These are phyloP conservation scores for Octodon degus DNA, from an alignment of 2,113 vertebrate genomes.

Conservation along the genomic window DNA sequence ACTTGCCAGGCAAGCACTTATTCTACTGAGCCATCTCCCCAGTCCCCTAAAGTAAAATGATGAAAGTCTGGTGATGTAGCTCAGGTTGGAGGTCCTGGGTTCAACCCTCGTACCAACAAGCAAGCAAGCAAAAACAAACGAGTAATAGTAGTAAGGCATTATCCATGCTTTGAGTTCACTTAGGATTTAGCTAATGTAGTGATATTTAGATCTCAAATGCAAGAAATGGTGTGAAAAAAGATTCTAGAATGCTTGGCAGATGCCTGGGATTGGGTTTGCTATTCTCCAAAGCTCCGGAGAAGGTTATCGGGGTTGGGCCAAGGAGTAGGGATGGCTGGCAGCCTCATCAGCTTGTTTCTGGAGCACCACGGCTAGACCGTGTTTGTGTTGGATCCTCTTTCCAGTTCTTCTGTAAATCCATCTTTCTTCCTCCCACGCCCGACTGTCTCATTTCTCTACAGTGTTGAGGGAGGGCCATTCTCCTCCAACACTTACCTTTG, in stretches of 20 bases:
- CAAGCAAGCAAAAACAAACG: background rate
- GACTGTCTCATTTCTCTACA: background rate
- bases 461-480: background rate
- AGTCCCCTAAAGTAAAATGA: background rate
- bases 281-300: background rate
- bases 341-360: background rate
- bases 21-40: no score
- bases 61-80: background rate
- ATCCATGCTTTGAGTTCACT: background rate
- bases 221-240: background rate
- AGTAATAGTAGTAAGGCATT: background rate
- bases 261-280: background rate
- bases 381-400: background rate
- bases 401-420: background rate
- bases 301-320: background rate
- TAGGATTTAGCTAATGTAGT: background rate
- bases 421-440: background rate
- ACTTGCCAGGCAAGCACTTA: no score
- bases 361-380: background rate
- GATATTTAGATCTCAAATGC: background rate
- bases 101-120: background rate
- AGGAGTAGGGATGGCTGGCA: background rate
- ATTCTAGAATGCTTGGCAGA: background rate
- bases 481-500: background rate
- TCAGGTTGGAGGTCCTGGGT: background rate